These are phyloP conservation scores for Dipodomys spectabilis DNA, from an alignment of 2,113 vertebrate genomes.

Conservation along the genomic window DNA sequence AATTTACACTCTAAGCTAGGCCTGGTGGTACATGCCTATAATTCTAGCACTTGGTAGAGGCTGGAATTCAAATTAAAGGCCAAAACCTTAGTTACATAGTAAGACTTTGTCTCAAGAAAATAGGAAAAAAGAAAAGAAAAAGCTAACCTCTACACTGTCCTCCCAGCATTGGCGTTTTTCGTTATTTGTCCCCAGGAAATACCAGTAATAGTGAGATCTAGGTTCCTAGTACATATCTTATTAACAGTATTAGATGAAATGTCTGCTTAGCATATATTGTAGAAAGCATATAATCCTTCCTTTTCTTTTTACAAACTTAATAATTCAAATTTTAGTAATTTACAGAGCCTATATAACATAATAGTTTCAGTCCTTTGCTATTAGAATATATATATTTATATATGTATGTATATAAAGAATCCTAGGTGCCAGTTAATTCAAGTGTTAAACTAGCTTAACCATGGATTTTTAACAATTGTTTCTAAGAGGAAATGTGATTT, in stretches of 20 bases:
- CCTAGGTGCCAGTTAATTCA: background rate
- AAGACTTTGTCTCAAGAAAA: too few relatives aligned
- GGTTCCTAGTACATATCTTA: background rate
- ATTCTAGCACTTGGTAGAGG: too few relatives aligned
- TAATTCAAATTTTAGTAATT: background rate
- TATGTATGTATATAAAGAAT: background rate
- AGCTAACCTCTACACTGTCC: background rate
- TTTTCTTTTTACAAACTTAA: background rate
- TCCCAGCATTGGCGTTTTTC: background rate
- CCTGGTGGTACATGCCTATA: too few relatives aligned
- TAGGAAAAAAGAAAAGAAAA: too few relatives aligned
- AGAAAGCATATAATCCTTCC: conserved; percentile 14
- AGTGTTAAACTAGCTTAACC: conserved; percentile 36
- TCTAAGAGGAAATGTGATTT: background rate
- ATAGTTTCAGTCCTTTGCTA: background rate
- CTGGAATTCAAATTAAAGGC: too few relatives aligned
- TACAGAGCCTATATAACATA: background rate
- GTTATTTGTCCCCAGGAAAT: background rate
- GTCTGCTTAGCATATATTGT: background rate
- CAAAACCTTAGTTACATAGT: too few relatives aligned
- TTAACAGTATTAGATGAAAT: background rate
- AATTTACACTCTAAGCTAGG: background rate
- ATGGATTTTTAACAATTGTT: conserved; percentile 30
- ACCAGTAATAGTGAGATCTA: background rate
- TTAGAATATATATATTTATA: background rate